phyloP scores from a whole-genome alignment of 2,888 invertebrate genomes.

The Chesias legatella region DNA sequence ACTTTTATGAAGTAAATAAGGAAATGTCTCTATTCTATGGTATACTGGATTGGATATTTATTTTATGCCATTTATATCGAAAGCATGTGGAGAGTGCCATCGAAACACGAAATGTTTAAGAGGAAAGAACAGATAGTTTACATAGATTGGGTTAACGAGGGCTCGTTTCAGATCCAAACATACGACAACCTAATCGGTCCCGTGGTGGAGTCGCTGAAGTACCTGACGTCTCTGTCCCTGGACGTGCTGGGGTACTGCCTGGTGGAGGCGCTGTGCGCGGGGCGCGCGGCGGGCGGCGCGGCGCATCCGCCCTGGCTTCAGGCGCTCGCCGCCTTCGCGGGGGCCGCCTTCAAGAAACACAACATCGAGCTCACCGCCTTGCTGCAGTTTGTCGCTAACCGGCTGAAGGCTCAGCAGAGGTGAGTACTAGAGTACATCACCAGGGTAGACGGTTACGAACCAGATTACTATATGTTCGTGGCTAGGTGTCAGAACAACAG shows the following conservation, averaged over 20 bases:
- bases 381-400: slow-evolving; percentile 97
- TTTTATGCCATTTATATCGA: too few species aligned
- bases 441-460: too few species aligned
- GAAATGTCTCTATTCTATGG: too few species aligned
- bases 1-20: too few species aligned
- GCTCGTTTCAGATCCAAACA: slow-evolving; percentile 86
- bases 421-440: too few species aligned
- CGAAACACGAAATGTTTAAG: too few species aligned
- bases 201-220: slow-evolving; percentile 98
- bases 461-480: too few species aligned
- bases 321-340: slow-evolving; percentile 96
- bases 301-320: slow-evolving; percentile 96
- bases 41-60: too few species aligned
- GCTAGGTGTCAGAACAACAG: too few species aligned
- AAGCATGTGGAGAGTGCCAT: too few species aligned
- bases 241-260: slow-evolving; percentile 98
- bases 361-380: slow-evolving; percentile 96
- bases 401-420: slow-evolving; percentile 97
- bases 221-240: slow-evolving; percentile 95
- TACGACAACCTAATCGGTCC: slow-evolving; percentile 97
- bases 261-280: slow-evolving; percentile 88
- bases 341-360: slow-evolving; percentile 98
- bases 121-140: too few species aligned
- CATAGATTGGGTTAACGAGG: background rate
- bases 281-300: slow-evolving; percentile 85